Percentiles rank a stretch among this genome's conserved stretches.
Conservation (phyloP, 2,888 invertebrate genomes). For the Orthosia gracilis region DNA sequence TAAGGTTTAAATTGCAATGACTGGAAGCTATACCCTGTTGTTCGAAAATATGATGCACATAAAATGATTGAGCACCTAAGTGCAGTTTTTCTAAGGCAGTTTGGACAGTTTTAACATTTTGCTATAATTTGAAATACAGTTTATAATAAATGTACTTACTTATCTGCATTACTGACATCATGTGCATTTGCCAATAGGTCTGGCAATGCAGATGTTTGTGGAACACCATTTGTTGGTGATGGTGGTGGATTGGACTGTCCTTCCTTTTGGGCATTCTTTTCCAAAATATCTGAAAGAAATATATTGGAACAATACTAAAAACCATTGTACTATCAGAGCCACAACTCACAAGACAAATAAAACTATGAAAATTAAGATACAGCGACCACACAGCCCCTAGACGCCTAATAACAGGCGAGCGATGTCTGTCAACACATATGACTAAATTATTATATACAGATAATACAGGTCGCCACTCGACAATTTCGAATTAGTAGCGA, state of each 20-base stretch:
- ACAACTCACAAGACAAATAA: neutral
- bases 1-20: conserved; percentile 3
- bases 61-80: neutral
- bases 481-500: too few relatives aligned
- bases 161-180: conserved; percentile 80
- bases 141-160: conserved; percentile 74
- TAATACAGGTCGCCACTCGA: too few relatives aligned
- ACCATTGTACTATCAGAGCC: neutral
- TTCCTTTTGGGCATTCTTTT: conserved; percentile 86
- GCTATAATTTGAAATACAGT: neutral
- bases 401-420: too few relatives aligned
- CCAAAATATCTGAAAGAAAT: conserved; percentile 82
- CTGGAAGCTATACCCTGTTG: neutral
- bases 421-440: too few relatives aligned
- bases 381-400: too few relatives aligned
- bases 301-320: neutral
- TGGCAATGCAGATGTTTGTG: conserved; percentile 85
- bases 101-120: neutral
- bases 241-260: conserved; percentile 88
- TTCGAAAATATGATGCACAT: neutral
- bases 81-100: neutral
- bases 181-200: conserved; percentile 87
- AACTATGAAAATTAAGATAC: neutral
- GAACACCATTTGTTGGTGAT: conserved; percentile 87
- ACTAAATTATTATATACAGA: too few relatives aligned